These are phyloP conservation scores for Choristoneura fumiferana DNA, from an alignment of 1,140 invertebrate genomes.

Conservation along the genomic window DNA sequence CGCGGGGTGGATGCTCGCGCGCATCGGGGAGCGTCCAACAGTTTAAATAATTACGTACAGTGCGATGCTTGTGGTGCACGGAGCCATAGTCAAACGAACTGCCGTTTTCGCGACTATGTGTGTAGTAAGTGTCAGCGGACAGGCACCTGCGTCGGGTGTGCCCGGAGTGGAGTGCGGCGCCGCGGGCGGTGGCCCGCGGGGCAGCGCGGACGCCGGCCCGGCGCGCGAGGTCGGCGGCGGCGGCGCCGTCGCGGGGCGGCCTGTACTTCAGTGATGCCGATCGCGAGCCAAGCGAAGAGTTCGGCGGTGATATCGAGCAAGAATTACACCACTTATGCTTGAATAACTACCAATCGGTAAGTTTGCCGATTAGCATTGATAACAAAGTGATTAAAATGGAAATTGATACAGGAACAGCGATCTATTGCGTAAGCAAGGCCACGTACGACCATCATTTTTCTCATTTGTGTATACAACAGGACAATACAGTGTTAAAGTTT, in stretches of 20 bases:
- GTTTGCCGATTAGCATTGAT: conserved; percentile 2
- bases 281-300: not conserved
- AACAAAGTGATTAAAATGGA: not conserved
- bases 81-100: not conserved
- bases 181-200: not conserved
- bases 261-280: not conserved
- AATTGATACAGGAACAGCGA: conserved; percentile 13
- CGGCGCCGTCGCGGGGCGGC: not conserved
- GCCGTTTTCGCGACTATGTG: not conserved
- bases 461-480: not conserved
- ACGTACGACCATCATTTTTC: not conserved
- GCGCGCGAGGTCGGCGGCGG: not conserved
- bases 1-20: too few relatives aligned
- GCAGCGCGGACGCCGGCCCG: not conserved
- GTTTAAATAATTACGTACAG: too few relatives aligned
- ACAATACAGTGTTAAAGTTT: conserved; percentile 8
- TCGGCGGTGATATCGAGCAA: not conserved
- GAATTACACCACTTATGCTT: conserved; percentile 18
- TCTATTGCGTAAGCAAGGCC: not conserved
- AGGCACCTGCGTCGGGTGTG: not conserved
- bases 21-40: too few relatives aligned
- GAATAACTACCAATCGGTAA: conserved; percentile 15
- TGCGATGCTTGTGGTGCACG: conserved; percentile 1
- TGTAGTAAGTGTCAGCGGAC: conserved; percentile 8
- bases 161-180: not conserved